Percentiles rank a stretch among this genome's conserved stretches.
Evolutionary conservation across 2,888 invertebrate genomes (phyloP).

Genomic region (Leptothorax acervorum): DNA sequence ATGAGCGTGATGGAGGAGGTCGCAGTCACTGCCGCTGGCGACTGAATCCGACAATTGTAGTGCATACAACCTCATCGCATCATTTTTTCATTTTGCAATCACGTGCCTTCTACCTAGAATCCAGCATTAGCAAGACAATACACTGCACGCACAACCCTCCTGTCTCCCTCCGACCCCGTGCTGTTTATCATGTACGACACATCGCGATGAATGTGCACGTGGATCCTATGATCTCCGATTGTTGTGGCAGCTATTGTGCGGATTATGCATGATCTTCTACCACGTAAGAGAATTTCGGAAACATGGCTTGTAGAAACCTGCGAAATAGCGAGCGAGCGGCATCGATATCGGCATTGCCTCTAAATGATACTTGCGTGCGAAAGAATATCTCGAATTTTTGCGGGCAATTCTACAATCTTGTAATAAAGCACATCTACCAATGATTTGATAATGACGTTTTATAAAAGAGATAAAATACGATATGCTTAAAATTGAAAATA

Average conservation of each 20-base stretch:
- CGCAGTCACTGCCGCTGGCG: background rate
- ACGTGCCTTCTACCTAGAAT: conserved; percentile 10
- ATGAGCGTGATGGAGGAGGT: background rate
- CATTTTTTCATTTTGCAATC: conserved; percentile 46
- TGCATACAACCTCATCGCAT: background rate
- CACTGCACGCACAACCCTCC: background rate
- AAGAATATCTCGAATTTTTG: background rate
- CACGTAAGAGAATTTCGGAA: conserved; percentile 48
- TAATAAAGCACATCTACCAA: background rate
- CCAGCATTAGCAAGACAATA: conserved; percentile 63
- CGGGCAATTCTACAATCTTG: background rate
- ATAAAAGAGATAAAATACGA: background rate
- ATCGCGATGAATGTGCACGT: conserved; percentile 51
- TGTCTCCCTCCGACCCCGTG: background rate
- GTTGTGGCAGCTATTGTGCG: conserved; percentile 49
- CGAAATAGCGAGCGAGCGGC: background rate
- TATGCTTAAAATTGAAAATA: background rate
- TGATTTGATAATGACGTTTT: background rate
- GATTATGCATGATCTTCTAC: conserved; percentile 65
- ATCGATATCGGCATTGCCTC: background rate
- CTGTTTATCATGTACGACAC: conserved; percentile 59
- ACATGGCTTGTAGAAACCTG: conserved; percentile 30
- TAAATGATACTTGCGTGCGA: background rate
- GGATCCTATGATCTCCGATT: conserved; percentile 66
- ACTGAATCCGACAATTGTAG: conserved; percentile 2